phyloP scores from a whole-genome alignment of 2,113 vertebrate species.

The Hipposideros armiger region DNA sequence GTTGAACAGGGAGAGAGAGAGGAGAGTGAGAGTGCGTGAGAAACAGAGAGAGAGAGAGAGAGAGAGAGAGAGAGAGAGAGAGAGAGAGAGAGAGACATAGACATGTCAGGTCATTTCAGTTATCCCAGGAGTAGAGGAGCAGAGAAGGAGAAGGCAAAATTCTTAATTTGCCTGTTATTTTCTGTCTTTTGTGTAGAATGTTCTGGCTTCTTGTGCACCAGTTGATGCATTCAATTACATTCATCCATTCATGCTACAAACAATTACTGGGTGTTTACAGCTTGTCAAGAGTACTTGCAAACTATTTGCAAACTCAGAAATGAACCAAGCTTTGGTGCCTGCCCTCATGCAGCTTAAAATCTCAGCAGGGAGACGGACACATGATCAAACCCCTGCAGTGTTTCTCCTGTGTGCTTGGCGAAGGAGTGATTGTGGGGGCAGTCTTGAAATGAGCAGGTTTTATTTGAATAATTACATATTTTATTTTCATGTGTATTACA shows the following conservation, averaged over 20 bases:
- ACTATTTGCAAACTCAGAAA: not conserved
- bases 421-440: not conserved
- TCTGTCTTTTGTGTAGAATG: not conserved
- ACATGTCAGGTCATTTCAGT: not conserved
- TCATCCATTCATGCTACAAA: not conserved
- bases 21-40: too few species aligned
- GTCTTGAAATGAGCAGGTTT: not conserved
- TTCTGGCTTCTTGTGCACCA: not conserved
- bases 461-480: not conserved
- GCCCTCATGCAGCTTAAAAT: not conserved
- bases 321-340: not conserved
- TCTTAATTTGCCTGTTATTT: not conserved
- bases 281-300: not conserved
- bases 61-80: not conserved
- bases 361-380: not conserved
- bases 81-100: not conserved
- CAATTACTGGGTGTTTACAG: not conserved
- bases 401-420: not conserved
- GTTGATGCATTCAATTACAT: not conserved
- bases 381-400: rapidly evolving
- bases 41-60: not conserved
- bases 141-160: not conserved
- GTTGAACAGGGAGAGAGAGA: not conserved
- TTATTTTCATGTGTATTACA: not conserved
- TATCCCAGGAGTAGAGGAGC: not conserved